phyloP scores from a whole-genome alignment of 1,140 invertebrate genomes.

The Brachionus rotundiformis region DNA sequence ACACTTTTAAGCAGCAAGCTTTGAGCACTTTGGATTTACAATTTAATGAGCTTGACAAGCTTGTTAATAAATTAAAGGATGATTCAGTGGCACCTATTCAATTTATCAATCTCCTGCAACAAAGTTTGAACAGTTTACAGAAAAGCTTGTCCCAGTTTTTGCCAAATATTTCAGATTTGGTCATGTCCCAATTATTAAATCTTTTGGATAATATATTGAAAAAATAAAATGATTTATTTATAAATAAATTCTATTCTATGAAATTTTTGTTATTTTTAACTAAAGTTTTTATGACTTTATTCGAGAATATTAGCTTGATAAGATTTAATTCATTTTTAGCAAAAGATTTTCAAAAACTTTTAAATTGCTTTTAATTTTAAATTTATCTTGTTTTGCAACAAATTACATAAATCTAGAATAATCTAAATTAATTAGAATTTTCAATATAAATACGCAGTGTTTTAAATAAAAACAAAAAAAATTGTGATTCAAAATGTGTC shows the following conservation, averaged over 20 bases:
- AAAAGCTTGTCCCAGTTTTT: not conserved
- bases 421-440: slow-evolving; percentile 6
- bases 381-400: not conserved
- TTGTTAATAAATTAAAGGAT: not conserved
- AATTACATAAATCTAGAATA: slow-evolving; percentile 8
- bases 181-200: not conserved
- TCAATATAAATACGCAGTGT: not conserved
- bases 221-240: not conserved
- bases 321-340: not conserved
- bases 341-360: not conserved
- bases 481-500: slow-evolving; percentile 36
- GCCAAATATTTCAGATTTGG: slow-evolving; percentile 26
- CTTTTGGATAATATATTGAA: not conserved
- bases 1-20: not conserved
- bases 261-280: too few species aligned
- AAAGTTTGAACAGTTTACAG: not conserved
- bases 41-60: not conserved
- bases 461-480: not conserved
- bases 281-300: not conserved
- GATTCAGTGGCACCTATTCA: slow-evolving; percentile 4
- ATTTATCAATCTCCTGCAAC: slow-evolving; percentile 15
- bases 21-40: not conserved
- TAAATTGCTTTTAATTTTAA: not conserved
- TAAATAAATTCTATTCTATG: not conserved
- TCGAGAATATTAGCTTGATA: not conserved